Conservation (phyloP, 2,797 vertebrate species). For the Ibycter americanus region DNA sequence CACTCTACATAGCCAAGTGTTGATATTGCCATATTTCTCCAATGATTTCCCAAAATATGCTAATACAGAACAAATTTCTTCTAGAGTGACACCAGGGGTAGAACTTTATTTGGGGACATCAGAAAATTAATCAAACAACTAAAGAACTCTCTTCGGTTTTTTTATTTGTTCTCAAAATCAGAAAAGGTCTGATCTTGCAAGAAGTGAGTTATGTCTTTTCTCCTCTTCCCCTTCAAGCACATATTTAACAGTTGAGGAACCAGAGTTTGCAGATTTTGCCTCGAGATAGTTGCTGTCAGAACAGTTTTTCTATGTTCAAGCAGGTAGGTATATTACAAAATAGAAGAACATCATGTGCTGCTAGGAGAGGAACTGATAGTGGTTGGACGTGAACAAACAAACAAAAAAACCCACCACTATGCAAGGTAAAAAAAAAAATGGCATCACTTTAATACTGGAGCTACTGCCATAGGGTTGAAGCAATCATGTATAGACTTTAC, state of each 20-base stretch:
- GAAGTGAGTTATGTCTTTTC: neutral
- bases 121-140: too few species aligned
- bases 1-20: neutral
- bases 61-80: neutral
- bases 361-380: neutral
- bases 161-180: neutral
- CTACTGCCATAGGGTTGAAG: neutral
- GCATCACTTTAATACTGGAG: neutral
- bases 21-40: neutral
- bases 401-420: accelerated
- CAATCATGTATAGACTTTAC: neutral
- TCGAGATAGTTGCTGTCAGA: neutral
- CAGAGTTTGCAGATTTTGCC: neutral
- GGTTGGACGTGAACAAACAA: neutral
- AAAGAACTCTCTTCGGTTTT: neutral
- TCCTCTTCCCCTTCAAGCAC: neutral
- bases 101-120: neutral
- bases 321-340: neutral
- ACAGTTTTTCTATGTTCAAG: neutral
- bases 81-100: neutral
- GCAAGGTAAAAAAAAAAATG: neutral
- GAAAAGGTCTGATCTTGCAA: neutral
- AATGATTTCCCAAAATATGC: neutral
- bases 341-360: neutral
- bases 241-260: neutral